Evolutionary conservation across 2,888 invertebrate species (phyloP), one percentile per base, ranked within the genome.

Genomic region (Neelides folsomi): DNA sequence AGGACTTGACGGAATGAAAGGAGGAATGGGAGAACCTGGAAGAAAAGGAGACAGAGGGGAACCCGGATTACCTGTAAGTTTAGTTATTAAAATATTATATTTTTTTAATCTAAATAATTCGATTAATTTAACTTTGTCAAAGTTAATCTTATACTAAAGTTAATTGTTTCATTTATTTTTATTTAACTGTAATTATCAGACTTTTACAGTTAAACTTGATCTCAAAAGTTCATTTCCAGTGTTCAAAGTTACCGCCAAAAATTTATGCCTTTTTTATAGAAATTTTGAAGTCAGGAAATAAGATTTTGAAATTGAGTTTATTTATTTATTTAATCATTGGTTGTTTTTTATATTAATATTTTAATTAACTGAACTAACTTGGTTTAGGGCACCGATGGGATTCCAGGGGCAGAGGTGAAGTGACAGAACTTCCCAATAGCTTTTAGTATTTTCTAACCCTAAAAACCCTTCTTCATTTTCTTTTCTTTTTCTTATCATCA

Each of bases 1-100:
- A 60, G 90, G 90, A 72, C 80, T 90, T 73, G 90, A 90, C 76
- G 90, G 90, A 72, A 89, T 90, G 86, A 92, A 90, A 84, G 90
- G 90, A 65, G 89, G 88, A 64, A 86, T 87, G 74, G 92, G 92
- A 65, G 89, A 90, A 73, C 84, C 86, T 50, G 92, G 92, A 65
- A 80, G 79, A 68, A 90, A 90, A 75, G 90, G 92, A 64, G 90
- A 90, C 75, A 58, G 69, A 51, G 79, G 90, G 48, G 90, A 92
- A 73, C 88, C 89, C 62, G 92, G 92, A 68, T 76, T 90, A 68
- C 89, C 90, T 70, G 90, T 89, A 80, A 79, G 85, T 81, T 63
- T 27, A 36, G 13, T 13, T 43, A 9, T n/a, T n/a, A 12, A 15
- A 12, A 34, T 41, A 7, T 15, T 7, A 41, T 15, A 37, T 10